Conservation (phyloP, 1,140 invertebrate genomes). For the Drosophila parabipectinata region DNA sequence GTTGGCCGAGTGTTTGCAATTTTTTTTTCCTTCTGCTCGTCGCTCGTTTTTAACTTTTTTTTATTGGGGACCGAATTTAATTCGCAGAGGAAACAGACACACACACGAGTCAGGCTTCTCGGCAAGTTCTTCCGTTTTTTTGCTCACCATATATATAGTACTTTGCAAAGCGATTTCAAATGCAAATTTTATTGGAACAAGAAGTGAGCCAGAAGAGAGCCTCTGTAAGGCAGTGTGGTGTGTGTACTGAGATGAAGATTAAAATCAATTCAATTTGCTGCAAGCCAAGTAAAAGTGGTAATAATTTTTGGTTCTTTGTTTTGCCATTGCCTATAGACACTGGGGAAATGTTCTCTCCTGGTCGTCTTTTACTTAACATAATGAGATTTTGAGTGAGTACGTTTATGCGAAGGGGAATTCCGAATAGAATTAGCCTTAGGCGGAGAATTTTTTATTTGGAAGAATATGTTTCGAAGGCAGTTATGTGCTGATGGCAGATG, state of each 20-base stretch:
- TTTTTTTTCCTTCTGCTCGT: conserved; percentile 34
- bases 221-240: too few relatives aligned
- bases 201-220: conserved; percentile 10
- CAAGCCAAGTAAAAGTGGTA: conserved; percentile 76
- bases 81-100: conserved; percentile 51
- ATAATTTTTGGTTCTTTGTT: conserved; percentile 77
- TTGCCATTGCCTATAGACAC: conserved; percentile 11
- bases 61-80: conserved; percentile 72
- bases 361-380: conserved; percentile 67
- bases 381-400: conserved; percentile 76
- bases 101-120: conserved; percentile 33
- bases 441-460: not conserved
- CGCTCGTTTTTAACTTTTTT: conserved; percentile 66
- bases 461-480: not conserved
- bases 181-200: conserved; percentile 78
- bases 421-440: conserved; percentile 15
- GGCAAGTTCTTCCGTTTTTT: conserved; percentile 52
- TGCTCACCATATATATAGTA: not conserved
- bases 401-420: conserved; percentile 30
- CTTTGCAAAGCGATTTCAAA: conserved; percentile 73
- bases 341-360: not conserved
- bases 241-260: conserved; percentile 52
- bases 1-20: conserved; percentile 56
- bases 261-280: conserved; percentile 82
- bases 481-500: not conserved